Evolutionary conservation across 2,797 vertebrate species (phyloP).

Genomic region (Merluccius polli): DNA sequence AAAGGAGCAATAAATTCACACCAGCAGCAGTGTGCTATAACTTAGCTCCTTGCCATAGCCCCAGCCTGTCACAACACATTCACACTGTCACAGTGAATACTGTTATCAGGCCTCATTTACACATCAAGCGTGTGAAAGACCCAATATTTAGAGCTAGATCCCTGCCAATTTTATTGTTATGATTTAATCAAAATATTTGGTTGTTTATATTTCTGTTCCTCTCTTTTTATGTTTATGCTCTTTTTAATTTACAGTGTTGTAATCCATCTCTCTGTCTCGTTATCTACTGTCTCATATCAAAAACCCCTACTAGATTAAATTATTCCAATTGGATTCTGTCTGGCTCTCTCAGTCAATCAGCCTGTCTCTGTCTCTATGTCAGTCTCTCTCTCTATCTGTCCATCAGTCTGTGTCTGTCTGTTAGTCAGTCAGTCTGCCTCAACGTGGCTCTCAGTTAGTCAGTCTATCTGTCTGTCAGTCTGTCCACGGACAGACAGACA

Average conservation of each 20-base stretch:
- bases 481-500: neutral
- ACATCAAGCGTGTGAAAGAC: constrained; percentile 21
- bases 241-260: neutral
- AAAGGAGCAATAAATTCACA: constrained; percentile 32
- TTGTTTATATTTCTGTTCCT: neutral
- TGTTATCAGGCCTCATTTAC: constrained; percentile 48
- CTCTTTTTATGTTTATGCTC: neutral
- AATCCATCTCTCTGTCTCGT: neutral
- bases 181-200: neutral
- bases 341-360: neutral
- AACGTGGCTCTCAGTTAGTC: neutral
- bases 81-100: constrained; percentile 32
- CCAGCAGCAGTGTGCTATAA: neutral
- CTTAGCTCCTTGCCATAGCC: constrained; percentile 25
- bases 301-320: neutral
- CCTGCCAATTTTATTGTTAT: neutral
- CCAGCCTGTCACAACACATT: constrained; percentile 34
- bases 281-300: neutral
- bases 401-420: constrained; percentile 6
- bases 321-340: neutral
- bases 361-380: neutral
- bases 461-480: neutral
- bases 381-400: constrained; percentile 10
- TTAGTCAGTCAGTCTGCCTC: neutral
- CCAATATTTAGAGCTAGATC: neutral